Base-by-base conservation (phyloP, 2,113 vertebrate genomes). In the Nothocercus nigrocapillus region DNA sequence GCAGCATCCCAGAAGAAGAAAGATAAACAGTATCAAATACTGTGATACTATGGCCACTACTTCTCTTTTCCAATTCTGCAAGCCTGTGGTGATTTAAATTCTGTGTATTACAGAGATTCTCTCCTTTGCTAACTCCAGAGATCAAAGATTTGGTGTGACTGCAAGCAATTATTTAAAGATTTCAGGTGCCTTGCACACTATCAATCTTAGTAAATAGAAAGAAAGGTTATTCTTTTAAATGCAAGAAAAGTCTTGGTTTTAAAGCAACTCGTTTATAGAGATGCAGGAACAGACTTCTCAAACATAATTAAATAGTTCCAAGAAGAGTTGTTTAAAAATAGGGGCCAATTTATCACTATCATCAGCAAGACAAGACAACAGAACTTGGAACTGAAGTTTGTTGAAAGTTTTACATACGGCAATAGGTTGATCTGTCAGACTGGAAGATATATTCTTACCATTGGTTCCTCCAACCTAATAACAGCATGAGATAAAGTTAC, bases 401-500 rank as follows among this genome's bases (percentile, higher is more conserved):
- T 4, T 87, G 73, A 93, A 97, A 96, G 91, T 86, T 85, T 98
- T 98, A 98, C 98, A 98, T 98, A 98, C 97, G 97, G 97, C 98
- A 92, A 98, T 94, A 42, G 97, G 98, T 95, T 97, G 96, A 92
- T 98, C 98, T 97, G 96, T 98, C 97, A 97, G 97, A 97, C 96
- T 97, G 98, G 98, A 96, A 95, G 97, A 91, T 95, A 93, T 34
- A 97, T 96, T 98, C 97, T 97, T 98, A 98, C 97, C 97, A 94
- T 97, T 96, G 95, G 95, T 93, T 96, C 97, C 97, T 98, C 96
- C 98, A 95, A 98, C 98, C 98, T 98, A 98, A 6, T 97, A 97
- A 98, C 85, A 97, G 98, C 15, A 98, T 32, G 97, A 98, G 95
- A 97, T 92, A 98, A 95, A 96, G 94, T 98, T 96, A 98, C 94